phyloP scores from a whole-genome alignment of 1,140 invertebrate genomes.

The Habropoda laboriosa region DNA sequence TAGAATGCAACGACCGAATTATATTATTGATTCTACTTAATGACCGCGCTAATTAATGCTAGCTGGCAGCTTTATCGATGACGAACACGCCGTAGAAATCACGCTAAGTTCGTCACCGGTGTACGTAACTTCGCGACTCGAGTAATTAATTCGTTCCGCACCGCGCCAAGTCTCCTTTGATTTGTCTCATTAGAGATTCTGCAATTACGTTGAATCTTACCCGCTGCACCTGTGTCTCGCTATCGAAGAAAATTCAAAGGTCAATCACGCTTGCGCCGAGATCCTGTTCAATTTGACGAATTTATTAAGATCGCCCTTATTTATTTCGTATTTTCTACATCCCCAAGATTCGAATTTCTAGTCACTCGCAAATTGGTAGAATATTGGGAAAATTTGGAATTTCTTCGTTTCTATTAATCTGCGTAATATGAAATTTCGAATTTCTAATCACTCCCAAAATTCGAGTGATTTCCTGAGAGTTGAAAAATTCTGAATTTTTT shows the following conservation, averaged over 20 bases:
- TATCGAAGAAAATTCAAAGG: neutral
- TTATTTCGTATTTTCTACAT: neutral
- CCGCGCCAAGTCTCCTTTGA: conserved; percentile 26
- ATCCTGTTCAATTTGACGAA: neutral
- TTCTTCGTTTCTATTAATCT: too few species aligned
- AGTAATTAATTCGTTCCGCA: conserved; percentile 44
- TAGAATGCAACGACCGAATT: neutral
- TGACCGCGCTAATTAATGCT: conserved; percentile 19
- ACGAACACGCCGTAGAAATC: conserved; percentile 9
- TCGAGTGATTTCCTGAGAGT: too few species aligned
- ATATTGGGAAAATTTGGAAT: too few species aligned
- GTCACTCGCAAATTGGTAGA: too few species aligned
- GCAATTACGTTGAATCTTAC: conserved; percentile 42
- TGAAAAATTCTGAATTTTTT: too few species aligned
- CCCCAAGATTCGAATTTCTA: too few species aligned
- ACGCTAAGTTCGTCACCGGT: neutral
- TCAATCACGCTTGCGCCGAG: neutral
- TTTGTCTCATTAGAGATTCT: conserved; percentile 50
- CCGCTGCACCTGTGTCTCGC: conserved; percentile 11
- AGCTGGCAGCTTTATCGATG: neutral
- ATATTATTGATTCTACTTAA: conserved; percentile 39
- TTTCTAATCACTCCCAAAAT: too few species aligned
- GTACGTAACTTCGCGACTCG: neutral
- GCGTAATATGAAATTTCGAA: too few species aligned
- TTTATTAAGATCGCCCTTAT: neutral